Evolutionary conservation across 2,797 vertebrate species (phyloP), one percentile per base, ranked within the genome.

Genomic region (Mallotus villosus): DNA sequence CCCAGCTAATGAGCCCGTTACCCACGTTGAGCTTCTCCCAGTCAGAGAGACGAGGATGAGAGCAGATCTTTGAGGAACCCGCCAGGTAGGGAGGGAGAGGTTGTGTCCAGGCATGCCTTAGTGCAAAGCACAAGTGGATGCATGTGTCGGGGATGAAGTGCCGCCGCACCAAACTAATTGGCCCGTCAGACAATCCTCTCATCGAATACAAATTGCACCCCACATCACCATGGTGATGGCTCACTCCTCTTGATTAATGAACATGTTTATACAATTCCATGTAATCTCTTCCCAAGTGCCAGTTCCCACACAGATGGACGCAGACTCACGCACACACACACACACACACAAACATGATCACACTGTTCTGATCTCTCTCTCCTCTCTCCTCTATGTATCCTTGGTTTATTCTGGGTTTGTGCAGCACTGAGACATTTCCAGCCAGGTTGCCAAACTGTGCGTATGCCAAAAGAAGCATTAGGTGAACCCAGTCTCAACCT

Each of bases 91-190:
- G 9, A 8, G 41, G 41, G 41, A 3, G 41, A 14, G 41, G 41
- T 2, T 11, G 41, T 41, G 37, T 46, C 41, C 3, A 46, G 41
- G 41, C 41, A 46, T 14, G 41, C 41, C 11, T 12, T 46, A 3
- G 41, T 46, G 41, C 41, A 46, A 46, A 14, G 41, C 41, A 8
- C 41, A 46, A 46, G 41, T 12, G 41, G 1, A 8, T 46, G 41
- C 41, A 46, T 46, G 27, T 22, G 25, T 22, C 83, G 86, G 80
- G 86, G 80, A 87, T 88, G 78, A 88, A 84, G 84, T 89, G 79
- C 83, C 74, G 80, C 88, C 80, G 86, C 86, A 88, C 85, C 78
- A 82, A 85, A 78, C 79, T 89, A 88, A 91, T 84, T 91, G 84
- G 82, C 84, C 87, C 85, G 85, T 86, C 86, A 92, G 86, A 89